Evolutionary conservation across 1,140 invertebrate species (phyloP).

Genomic region (Wasmannia auropunctata): DNA sequence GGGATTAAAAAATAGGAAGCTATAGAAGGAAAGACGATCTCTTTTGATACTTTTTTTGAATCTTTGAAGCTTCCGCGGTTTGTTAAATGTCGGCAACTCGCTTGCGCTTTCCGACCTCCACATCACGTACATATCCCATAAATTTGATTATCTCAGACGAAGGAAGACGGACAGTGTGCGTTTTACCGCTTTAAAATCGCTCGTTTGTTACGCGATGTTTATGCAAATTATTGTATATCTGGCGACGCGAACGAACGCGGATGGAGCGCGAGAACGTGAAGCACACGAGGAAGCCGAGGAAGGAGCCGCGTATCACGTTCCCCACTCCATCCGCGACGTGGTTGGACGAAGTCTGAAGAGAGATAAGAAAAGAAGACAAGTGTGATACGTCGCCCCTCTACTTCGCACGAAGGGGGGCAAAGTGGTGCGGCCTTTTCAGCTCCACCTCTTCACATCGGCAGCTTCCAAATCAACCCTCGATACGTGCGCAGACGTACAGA

Average conservation of each 20-base stretch:
- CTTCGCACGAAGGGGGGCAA: conserved; percentile 7
- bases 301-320: not conserved
- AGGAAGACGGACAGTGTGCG: not conserved
- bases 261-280: not conserved
- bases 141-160: not conserved
- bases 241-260: not conserved
- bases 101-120: not conserved
- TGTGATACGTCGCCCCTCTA: conserved; percentile 65
- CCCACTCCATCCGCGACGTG: conserved; percentile 37
- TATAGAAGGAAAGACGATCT: not conserved
- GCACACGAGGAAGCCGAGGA: conserved; percentile 23
- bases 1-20: not conserved
- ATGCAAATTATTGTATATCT: not conserved
- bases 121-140: no score
- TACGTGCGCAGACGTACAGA: not conserved
- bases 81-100: not conserved
- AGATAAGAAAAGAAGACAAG: conserved; percentile 61
- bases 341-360: conserved; percentile 25
- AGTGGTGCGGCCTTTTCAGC: conserved; percentile 48
- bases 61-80: not conserved
- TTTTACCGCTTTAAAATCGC: not conserved
- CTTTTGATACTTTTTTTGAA: not conserved
- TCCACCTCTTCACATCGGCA: conserved; percentile 58
- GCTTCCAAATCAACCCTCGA: not conserved
- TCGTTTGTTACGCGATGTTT: not conserved